Base-by-base conservation (phyloP, 2,888 invertebrate species). In the Hyposoter didymator region DNA sequence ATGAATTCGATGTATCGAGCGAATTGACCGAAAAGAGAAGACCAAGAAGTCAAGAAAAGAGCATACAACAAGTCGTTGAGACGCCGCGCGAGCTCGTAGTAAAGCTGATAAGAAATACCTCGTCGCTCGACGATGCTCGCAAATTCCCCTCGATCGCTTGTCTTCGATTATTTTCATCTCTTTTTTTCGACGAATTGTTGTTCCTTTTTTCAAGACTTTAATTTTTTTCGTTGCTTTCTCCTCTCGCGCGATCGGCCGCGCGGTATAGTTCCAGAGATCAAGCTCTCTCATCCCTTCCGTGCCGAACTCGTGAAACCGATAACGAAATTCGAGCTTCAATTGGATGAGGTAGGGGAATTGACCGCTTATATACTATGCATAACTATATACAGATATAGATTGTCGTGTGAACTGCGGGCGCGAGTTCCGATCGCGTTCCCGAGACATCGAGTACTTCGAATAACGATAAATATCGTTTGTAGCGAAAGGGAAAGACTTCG, bases 391-490 rank as follows among this genome's bases (percentile, higher is more conserved):
- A 28, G 17, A 39, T 45, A 43, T 43, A 45, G 59, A 59, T 17
- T 2, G 43, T 28, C 69, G 69, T 39, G 32, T n/a, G 78, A 84
- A 49, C 62, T 39, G 55, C 75, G 74, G 43, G 78, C 85, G 78
- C 78, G 47, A 72, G 75, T 78, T 84, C 75, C 83, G 82, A 82
- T 80, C 85, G 82, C 78, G 78, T 79, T 82, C 80, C 52, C 85
- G 76, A 69, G 85, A 83, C 85, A 86, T 86, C 85, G 90, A 90
- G 84, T 78, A 85, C 90, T 90, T 90, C 91, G 91, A 92, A 91
- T 92, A 92, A 92, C 91, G 91, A 92, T 93, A 92, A 92, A 93
- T 93, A 92, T 91, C 91, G 88, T 12, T 64, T 45, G 84, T 72
- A 59, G 74, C 22, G 39, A 39, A 62, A 73, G 69, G 39, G 81